Percentiles rank a stretch among this genome's conserved stretches.
These are phyloP conservation scores for Hydropsyche betteni DNA, from an alignment of 2,888 invertebrate genomes.

Conservation along the genomic window DNA sequence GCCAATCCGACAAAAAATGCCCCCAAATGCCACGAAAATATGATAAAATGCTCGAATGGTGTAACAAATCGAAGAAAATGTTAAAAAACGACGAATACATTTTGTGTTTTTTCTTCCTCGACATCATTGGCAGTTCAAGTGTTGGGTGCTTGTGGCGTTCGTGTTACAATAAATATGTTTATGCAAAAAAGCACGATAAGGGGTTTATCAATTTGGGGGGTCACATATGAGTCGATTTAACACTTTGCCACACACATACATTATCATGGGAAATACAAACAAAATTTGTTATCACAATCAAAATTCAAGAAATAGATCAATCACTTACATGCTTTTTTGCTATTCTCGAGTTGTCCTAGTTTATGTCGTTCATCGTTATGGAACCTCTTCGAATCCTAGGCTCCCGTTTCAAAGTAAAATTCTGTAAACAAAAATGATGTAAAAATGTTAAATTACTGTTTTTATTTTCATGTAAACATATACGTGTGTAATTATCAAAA, in stretches of 20 bases:
- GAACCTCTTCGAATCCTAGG: slow-evolving; percentile 4
- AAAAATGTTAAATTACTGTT: too few relatives aligned
- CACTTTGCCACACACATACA: slow-evolving; percentile 13
- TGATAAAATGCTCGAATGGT: slow-evolving; percentile 23
- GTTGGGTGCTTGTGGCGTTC: slow-evolving; percentile 1
- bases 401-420: neutral
- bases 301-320: neutral
- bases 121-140: neutral
- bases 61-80: slow-evolving; percentile 15
- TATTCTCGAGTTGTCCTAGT: slow-evolving; percentile 11
- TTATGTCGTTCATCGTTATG: slow-evolving; percentile 23
- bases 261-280: neutral
- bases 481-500: too few relatives aligned
- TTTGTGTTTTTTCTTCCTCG: neutral
- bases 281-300: slow-evolving; percentile 7
- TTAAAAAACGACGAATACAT: slow-evolving; percentile 8
- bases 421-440: slow-evolving; percentile 4
- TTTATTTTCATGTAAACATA: too few relatives aligned
- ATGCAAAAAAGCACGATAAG: slow-evolving; percentile 31
- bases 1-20: slow-evolving; percentile 14
- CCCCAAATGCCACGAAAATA: slow-evolving; percentile 29
- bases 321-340: slow-evolving; percentile 17
- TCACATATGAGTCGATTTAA: neutral
- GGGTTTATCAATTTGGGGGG: slow-evolving; percentile 31
- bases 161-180: slow-evolving; percentile 28